These are phyloP conservation scores for Mythimna vitellina DNA, from an alignment of 2,888 invertebrate genomes.

Conservation along the genomic window DNA sequence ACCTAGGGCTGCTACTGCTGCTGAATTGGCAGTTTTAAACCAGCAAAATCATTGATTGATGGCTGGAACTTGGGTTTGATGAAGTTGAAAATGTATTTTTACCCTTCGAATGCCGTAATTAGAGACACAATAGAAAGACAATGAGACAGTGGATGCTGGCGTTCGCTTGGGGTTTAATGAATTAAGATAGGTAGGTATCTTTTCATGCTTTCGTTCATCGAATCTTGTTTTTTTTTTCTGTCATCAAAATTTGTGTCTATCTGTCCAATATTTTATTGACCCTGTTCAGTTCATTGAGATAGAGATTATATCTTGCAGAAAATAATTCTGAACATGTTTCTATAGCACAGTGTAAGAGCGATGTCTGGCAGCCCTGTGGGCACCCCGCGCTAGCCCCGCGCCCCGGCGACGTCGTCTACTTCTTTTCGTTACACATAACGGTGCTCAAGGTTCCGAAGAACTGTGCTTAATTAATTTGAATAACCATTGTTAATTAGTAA, in stretches of 20 bases:
- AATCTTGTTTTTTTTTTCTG: background rate
- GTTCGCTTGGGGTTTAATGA: no score
- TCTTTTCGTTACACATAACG: slow-evolving; percentile 85
- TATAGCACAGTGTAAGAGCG: no score
- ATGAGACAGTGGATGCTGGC: no score
- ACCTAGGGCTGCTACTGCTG: slow-evolving; percentile 75
- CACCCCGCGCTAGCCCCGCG: slow-evolving; percentile 63
- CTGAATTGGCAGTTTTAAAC: slow-evolving; percentile 21
- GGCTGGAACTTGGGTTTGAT: background rate
- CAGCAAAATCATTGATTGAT: background rate
- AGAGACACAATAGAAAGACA: no score
- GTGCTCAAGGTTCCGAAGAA: slow-evolving; percentile 69
- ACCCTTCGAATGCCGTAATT: no score
- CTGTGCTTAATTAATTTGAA: slow-evolving; percentile 38
- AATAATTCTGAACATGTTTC: background rate
- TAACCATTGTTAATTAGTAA: no score
- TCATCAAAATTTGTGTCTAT: background rate
- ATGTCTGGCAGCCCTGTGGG: slow-evolving; percentile 64
- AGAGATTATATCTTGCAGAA: background rate
- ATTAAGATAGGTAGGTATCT: background rate
- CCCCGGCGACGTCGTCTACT: slow-evolving; percentile 79
- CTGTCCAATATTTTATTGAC: background rate
- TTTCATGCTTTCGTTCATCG: background rate
- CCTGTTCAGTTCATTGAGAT: background rate
- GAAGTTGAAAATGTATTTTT: background rate